A percentile compares a stretch with the other conserved stretches of the same genome.
These are phyloP conservation scores for Campoletis sonorensis DNA, from an alignment of 1,140 invertebrate species.

Conservation along the genomic window DNA sequence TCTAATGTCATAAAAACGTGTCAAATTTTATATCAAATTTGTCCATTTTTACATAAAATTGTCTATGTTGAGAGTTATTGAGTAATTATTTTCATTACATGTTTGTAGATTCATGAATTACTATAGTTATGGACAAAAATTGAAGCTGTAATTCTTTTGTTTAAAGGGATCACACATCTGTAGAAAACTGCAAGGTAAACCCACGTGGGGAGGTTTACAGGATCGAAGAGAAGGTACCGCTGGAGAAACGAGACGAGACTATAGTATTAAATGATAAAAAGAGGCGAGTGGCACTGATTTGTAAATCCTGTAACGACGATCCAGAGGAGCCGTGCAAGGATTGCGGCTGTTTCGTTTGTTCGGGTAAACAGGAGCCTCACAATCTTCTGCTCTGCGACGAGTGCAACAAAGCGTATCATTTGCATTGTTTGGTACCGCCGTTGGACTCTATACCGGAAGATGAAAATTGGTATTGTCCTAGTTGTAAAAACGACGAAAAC, in stretches of 20 bases:
- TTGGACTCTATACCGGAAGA: conserved; percentile 80
- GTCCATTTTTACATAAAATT: too few species aligned
- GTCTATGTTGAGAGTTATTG: too few species aligned
- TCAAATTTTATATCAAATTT: too few species aligned
- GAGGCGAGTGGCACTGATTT: conserved; percentile 73
- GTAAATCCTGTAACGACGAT: conserved; percentile 83
- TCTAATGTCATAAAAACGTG: too few species aligned
- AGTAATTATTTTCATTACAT: too few species aligned
- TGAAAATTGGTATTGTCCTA: conserved; percentile 85
- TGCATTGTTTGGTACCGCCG: conserved; percentile 83
- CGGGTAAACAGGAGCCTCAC: conserved; percentile 83
- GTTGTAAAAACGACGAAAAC: conserved; percentile 86
- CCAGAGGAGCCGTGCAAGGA: conserved; percentile 81
- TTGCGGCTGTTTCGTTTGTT: conserved; percentile 88
- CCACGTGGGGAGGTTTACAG: conserved; percentile 77
- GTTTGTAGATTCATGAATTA: too few species aligned
- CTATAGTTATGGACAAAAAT: not conserved
- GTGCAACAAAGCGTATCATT: conserved; percentile 84
- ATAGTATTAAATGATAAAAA: conserved; percentile 59
- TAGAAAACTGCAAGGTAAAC: conserved; percentile 76
- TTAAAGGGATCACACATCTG: conserved; percentile 39
- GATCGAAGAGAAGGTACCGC: conserved; percentile 75
- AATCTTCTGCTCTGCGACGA: conserved; percentile 88
- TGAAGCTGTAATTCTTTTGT: not conserved
- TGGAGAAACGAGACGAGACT: conserved; percentile 64